phyloP scores from a whole-genome alignment of 1,140 invertebrate species.

The Agrilus planipennis region DNA sequence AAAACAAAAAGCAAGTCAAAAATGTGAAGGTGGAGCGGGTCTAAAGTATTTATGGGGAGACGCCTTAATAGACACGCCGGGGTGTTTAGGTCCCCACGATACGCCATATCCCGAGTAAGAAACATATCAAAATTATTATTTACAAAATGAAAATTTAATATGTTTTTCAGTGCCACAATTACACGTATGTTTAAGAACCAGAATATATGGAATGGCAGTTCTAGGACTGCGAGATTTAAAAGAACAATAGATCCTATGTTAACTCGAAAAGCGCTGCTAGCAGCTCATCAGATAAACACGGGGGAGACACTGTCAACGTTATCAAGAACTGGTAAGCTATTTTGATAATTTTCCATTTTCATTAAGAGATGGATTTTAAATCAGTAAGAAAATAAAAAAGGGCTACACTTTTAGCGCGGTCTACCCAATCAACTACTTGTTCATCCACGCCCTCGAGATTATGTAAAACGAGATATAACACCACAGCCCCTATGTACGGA shows the following conservation, averaged over 20 bases:
- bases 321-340: slow-evolving; percentile 31
- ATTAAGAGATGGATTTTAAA: neutral
- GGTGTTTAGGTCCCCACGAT: slow-evolving; percentile 70
- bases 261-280: slow-evolving; percentile 55
- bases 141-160: slow-evolving; percentile 2
- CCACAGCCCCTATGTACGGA: slow-evolving; percentile 86
- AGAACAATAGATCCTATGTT: slow-evolving; percentile 55
- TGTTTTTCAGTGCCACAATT: slow-evolving; percentile 50
- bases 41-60: slow-evolving; percentile 78
- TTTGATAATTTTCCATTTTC: neutral
- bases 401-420: slow-evolving; percentile 22
- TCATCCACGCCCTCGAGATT: slow-evolving; percentile 57
- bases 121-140: neutral
- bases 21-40: slow-evolving; percentile 45
- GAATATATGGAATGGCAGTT: slow-evolving; percentile 42
- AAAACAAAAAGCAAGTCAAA: too few relatives aligned
- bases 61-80: slow-evolving; percentile 57
- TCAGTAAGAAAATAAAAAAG: neutral
- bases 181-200: slow-evolving; percentile 45
- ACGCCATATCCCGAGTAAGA: slow-evolving; percentile 68
- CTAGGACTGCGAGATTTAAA: slow-evolving; percentile 46
- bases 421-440: slow-evolving; percentile 30
- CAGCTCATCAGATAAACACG: slow-evolving; percentile 46
- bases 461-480: slow-evolving; percentile 81
- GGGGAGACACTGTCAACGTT: slow-evolving; percentile 22